Base-by-base conservation (phyloP, 2,113 vertebrate species). In the Myxocyprinus asiaticus region DNA sequence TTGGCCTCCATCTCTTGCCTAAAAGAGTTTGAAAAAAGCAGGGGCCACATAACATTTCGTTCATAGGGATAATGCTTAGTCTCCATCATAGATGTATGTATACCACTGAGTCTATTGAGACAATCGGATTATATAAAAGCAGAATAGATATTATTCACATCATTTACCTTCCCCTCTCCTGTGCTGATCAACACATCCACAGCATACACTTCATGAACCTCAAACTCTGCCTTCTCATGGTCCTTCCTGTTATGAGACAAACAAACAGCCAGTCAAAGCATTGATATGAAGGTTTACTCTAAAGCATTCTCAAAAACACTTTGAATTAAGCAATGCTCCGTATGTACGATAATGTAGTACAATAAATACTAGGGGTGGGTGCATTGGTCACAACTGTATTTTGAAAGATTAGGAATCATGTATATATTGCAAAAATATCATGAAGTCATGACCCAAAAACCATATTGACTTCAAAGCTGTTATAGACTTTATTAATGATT, bases 161-260 rank as follows among this genome's bases (percentile, higher is more conserved):
- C 22, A 11, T 55, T 91, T 79, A 97, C 97, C 95, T 99, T 99
- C 11, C 98, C 98, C 84, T 99, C 97, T 86, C 98, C 98, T 14
- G 95, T 96, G 91, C 98, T 99, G 89, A 99, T 90, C 0, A 99
- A 95, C 84, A 99, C 97, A 78, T 99, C 98, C n/a, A 99, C 95
- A 48, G 98, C 98, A 63, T 99, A 99, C 10, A 99, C 98, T 88
- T 99, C 97, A 67, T 99, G 97, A 69, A 99, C 97, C 87, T 98
- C 98, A 86, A 99, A 99, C 78, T 98, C 96, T 1, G 96, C 96
- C 82, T 98, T 99, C 90, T 99, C 97, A 4, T 99, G 97, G 93
- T 98, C 97, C 90, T 98, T 99, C 91, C 98, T 99, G 45, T 81
- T 17, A 73, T 4, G 64, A 85, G 56, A 77, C 6, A 77, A 82